phyloP scores from a whole-genome alignment of 2,113 vertebrate genomes.

The Pomatostomus ruficeps region DNA sequence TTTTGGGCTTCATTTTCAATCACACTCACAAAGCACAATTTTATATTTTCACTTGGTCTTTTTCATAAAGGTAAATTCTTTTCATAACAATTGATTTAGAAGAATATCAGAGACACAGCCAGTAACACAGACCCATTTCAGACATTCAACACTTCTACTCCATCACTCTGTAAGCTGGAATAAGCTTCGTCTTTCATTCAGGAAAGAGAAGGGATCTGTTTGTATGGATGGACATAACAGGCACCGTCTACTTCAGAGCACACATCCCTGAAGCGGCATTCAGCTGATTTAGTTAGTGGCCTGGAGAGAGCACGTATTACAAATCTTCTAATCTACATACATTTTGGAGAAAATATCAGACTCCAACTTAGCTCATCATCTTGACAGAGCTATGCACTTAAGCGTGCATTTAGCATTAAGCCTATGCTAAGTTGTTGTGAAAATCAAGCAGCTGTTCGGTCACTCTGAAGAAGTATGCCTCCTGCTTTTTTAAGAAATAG shows the following conservation, averaged over 20 bases:
- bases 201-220: slow-evolving; percentile 13
- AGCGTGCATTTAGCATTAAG: neutral
- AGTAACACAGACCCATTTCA: neutral
- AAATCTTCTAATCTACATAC: neutral
- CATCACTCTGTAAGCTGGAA: slow-evolving; percentile 7
- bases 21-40: neutral
- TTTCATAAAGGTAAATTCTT: slow-evolving; percentile 15
- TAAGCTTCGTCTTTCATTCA: slow-evolving; percentile 33
- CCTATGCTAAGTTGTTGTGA: neutral
- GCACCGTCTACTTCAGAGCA: neutral
- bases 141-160: neutral
- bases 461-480: neutral
- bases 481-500: slow-evolving; percentile 3
- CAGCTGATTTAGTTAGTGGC: neutral
- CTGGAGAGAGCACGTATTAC: neutral
- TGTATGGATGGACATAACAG: slow-evolving; percentile 5
- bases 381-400: neutral
- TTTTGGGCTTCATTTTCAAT: neutral
- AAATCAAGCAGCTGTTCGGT: slow-evolving; percentile 36
- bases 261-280: neutral
- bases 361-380: neutral
- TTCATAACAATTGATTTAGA: neutral
- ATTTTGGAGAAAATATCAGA: neutral
- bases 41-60: neutral
- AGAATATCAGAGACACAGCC: neutral